Base-by-base conservation (phyloP, 2,888 invertebrate genomes). In the Anodontia alba region DNA sequence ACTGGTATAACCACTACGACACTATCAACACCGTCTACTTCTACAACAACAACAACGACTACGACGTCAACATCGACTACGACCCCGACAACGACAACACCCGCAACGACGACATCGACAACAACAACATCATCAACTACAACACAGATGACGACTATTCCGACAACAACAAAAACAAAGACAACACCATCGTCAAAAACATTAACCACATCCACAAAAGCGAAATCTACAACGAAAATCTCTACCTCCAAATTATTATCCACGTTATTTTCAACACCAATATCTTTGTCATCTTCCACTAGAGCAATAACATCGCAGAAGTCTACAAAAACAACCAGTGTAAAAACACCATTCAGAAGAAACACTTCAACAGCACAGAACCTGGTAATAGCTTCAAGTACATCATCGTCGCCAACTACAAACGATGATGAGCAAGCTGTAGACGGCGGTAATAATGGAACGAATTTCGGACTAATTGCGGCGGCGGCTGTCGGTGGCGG, bases 401-500 rank as follows among this genome's bases (percentile, higher is more conserved):
- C 38, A 20, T 0, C 57, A 23, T 20, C 38, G 17, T 1, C 7
- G 26, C 33, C 36, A 8, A 77, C 71, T 31, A 33, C 70, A 54
- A 38, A 26, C 20, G 23, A 5, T 15, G 54, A 26, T 26, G 75
- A 80, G n/a, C 70, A 57, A 46, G 57, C 51, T n/a, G 67, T 62
- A 10, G 71, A 66, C 26, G 31, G 68, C 31, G 73, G 73, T 43
- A 72, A 73, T 12, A 75, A 70, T 38, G 81, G 66, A 0, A 67
- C 80, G 17, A 86, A 86, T 76, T 80, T 76, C 29, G 83, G 81
- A 29, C 73, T 86, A n/a, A 38, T 86, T 43, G 83, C 68, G 20
- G 86, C 86, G 1, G 79, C 81, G 0, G 83, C 78, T 1, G 81
- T 78, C 0, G 86, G 75, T 1, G 86, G 86, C 1, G 86, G 81